phyloP scores from a whole-genome alignment of 37 sponge, comb jelly and placozoan species.

The Cliona cf. orientalis region DNA sequence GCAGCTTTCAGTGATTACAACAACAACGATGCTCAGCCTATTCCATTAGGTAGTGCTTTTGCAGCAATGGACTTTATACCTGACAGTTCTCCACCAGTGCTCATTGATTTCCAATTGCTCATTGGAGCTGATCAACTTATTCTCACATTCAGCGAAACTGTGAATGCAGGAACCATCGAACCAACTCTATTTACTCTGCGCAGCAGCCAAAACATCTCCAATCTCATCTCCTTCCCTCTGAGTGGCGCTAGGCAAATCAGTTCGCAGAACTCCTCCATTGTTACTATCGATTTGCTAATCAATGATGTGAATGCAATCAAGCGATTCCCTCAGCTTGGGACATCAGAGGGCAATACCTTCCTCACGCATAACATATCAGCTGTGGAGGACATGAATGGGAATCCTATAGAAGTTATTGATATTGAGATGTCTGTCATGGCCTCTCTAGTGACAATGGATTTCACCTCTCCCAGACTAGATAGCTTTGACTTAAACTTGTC shows the following conservation, averaged over 20 bases:
- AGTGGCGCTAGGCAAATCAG: slow-evolving; percentile 39
- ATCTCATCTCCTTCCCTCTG: slow-evolving; percentile 37
- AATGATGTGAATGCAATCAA: slow-evolving; percentile 82
- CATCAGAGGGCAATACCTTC: slow-evolving; percentile 72
- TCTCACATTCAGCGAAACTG: slow-evolving; percentile 82
- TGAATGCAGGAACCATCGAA: slow-evolving; percentile 57
- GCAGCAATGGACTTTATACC: slow-evolving; percentile 46
- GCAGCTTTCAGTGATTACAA: slow-evolving; percentile 61
- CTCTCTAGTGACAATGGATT: slow-evolving; percentile 51
- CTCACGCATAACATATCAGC: slow-evolving; percentile 48
- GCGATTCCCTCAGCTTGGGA: slow-evolving; percentile 53
- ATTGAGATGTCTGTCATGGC: slow-evolving; percentile 43
- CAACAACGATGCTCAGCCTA: slow-evolving; percentile 25
- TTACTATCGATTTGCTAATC: slow-evolving; percentile 57
- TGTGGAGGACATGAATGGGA: slow-evolving; percentile 80
- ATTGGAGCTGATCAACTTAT: slow-evolving; percentile 52
- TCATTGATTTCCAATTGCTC: slow-evolving; percentile 65
- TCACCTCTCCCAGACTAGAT: slow-evolving; percentile 53
- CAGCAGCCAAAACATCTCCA: slow-evolving; percentile 56
- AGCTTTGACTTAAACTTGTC: slow-evolving; percentile 70
- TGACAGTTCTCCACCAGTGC: slow-evolving; percentile 62
- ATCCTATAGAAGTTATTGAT: slow-evolving; percentile 22
- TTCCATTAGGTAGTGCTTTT: slow-evolving; percentile 48
- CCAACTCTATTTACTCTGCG: slow-evolving; percentile 61
- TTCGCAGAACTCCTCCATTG: slow-evolving; percentile 25